A percentile compares a stretch with the other conserved stretches of the same genome.
Evolutionary conservation across 2,888 invertebrate genomes (phyloP).

Genomic region (Chymomyza procnemis): DNA sequence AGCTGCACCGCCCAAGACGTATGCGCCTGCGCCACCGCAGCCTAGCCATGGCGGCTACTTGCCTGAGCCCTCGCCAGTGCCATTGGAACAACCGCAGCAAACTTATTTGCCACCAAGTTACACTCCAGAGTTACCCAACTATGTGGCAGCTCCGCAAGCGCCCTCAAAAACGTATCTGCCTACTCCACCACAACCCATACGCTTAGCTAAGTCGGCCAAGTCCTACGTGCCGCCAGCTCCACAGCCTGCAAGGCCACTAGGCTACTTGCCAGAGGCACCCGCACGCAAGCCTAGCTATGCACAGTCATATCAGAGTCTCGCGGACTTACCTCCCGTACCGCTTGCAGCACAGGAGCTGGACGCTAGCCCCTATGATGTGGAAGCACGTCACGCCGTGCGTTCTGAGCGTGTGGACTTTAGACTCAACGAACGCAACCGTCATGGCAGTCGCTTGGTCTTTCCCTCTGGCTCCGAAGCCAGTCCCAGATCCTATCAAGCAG

Average conservation of each 20-base stretch:
- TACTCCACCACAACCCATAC: not conserved
- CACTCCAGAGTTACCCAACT: not conserved
- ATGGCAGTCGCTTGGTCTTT: constrained; percentile 48
- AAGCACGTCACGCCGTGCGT: constrained; percentile 46
- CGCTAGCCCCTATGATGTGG: constrained; percentile 34
- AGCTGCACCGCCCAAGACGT: not conserved
- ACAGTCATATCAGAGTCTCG: constrained; percentile 28
- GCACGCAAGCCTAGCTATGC: constrained; percentile 35
- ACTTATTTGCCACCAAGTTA: not conserved
- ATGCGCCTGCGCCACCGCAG: not conserved
- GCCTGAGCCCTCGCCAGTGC: not conserved
- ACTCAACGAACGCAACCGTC: constrained; percentile 48
- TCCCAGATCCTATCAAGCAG: constrained; percentile 27
- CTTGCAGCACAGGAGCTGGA: constrained; percentile 49
- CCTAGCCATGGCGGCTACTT: not conserved
- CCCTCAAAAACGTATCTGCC: not conserved
- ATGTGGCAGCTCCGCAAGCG: not conserved
- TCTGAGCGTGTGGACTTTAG: constrained; percentile 38
- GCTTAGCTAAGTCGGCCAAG: not conserved
- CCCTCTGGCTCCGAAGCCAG: constrained; percentile 20
- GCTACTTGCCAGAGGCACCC: constrained; percentile 15
- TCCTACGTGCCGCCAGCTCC: not conserved
- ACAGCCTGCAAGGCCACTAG: not conserved
- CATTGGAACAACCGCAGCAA: not conserved
- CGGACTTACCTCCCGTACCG: constrained; percentile 51